A percentile compares a stretch with the other conserved stretches of the same genome.
phyloP scores from a whole-genome alignment of 2,113 vertebrate species.

The Cyanoliseus patagonus region DNA sequence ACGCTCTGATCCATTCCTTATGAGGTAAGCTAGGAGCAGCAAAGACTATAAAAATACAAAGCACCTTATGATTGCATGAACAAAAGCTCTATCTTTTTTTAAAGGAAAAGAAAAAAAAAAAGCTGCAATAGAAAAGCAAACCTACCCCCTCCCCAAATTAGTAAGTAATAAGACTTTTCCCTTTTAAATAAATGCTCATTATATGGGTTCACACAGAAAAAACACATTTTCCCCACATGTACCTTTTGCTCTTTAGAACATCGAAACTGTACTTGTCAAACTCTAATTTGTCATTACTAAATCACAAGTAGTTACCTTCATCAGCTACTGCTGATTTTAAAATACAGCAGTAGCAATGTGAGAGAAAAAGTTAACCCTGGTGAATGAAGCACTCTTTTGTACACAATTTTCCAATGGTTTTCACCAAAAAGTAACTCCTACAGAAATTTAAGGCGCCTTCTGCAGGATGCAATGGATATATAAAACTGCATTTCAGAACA shows the following conservation, averaged over 20 bases:
- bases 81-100: slow-evolving; percentile 50
- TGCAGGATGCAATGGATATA: background rate
- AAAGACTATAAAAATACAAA: slow-evolving; percentile 87
- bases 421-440: background rate
- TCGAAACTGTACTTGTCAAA: slow-evolving; percentile 7
- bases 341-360: background rate
- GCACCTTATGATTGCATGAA: slow-evolving; percentile 75
- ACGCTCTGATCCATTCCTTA: slow-evolving; percentile 97
- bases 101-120: background rate
- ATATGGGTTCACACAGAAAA: background rate
- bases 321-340: background rate
- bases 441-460: background rate
- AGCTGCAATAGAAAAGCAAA: background rate
- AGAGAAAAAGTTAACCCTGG: background rate
- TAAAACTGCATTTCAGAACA: background rate
- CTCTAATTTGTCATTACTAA: background rate
- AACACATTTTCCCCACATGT: background rate
- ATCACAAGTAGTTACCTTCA: background rate
- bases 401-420: background rate
- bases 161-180: background rate
- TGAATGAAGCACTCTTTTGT: background rate
- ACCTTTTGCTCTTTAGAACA: background rate
- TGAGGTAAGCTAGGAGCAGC: slow-evolving; percentile 94
- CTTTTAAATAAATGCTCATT: background rate
- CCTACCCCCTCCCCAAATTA: slow-evolving; percentile 29